Conservation (phyloP, 2,888 invertebrate genomes). For the Dione juno region DNA sequence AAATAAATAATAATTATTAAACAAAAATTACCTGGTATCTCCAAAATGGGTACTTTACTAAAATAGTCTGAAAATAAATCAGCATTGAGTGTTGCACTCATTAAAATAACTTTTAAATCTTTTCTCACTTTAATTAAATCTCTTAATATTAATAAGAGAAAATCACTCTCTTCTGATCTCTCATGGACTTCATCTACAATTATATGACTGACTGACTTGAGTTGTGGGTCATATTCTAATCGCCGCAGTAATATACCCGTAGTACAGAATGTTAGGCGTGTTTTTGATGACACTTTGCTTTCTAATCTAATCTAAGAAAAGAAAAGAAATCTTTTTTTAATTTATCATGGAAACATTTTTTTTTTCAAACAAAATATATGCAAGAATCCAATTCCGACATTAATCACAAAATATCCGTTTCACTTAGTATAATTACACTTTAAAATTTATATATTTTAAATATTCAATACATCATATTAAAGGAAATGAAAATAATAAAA, state of each 20-base stretch:
- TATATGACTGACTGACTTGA: constrained; percentile 91
- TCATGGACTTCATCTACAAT: constrained; percentile 97
- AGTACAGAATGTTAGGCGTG: constrained; percentile 95
- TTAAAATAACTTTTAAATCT: constrained; percentile 92
- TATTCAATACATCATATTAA: too few relatives aligned
- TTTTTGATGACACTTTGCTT: constrained; percentile 89
- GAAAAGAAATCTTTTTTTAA: not conserved
- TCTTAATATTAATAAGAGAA: constrained; percentile 91
- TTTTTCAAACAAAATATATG: too few relatives aligned
- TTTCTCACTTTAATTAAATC: constrained; percentile 88
- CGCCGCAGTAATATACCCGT: constrained; percentile 94
- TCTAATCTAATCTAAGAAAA: constrained; percentile 88
- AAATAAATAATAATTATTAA: too few relatives aligned
- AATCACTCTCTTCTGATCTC: constrained; percentile 95
- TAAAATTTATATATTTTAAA: too few relatives aligned
- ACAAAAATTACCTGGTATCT: constrained; percentile 86
- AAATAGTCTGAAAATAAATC: constrained; percentile 94
- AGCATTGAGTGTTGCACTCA: constrained; percentile 97
- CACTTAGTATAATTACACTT: too few relatives aligned
- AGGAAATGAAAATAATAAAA: too few relatives aligned
- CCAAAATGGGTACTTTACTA: constrained; percentile 88
- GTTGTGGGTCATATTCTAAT: constrained; percentile 89
- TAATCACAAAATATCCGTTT: too few relatives aligned
- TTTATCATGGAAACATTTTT: too few relatives aligned
- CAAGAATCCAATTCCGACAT: too few relatives aligned